These are phyloP conservation scores for Ganaspis sp. DNA, from an alignment of 1,140 invertebrate species.

Conservation along the genomic window DNA sequence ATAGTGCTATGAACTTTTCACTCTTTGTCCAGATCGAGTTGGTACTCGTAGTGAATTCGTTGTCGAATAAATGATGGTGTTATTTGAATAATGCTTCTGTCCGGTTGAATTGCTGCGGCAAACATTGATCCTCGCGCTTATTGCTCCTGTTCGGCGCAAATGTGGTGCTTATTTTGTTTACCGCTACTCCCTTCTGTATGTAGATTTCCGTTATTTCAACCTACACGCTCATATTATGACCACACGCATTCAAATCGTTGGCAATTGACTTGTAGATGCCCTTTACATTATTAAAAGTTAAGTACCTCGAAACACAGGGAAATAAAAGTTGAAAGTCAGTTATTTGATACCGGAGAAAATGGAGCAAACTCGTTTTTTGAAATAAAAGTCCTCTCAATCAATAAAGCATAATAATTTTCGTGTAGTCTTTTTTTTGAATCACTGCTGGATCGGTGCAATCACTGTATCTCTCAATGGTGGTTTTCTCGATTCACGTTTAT, in stretches of 20 bases:
- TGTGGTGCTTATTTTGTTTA: slow-evolving; percentile 37
- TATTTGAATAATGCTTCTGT: slow-evolving; percentile 45
- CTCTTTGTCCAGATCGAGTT: slow-evolving; percentile 4
- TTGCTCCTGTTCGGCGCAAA: slow-evolving; percentile 36
- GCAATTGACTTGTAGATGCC: not conserved
- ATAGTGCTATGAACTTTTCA: slow-evolving; percentile 19
- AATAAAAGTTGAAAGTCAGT: not conserved
- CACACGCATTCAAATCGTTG: not conserved
- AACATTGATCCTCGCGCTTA: slow-evolving; percentile 42
- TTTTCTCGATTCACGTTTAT: not conserved
- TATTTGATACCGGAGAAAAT: not conserved
- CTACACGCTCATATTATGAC: not conserved
- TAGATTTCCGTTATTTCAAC: slow-evolving; percentile 18
- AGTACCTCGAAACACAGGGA: not conserved
- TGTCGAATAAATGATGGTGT: slow-evolving; percentile 40
- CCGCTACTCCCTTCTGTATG: slow-evolving; percentile 11
- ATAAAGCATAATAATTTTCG: not conserved
- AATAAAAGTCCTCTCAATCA: not conserved
- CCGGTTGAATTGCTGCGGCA: slow-evolving; percentile 35
- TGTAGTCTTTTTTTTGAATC: slow-evolving; percentile 2
- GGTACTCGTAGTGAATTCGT: slow-evolving; percentile 20
- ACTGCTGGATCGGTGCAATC: not conserved
- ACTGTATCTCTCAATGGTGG: not conserved
- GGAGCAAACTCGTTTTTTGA: not conserved
- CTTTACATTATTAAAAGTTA: not conserved